phyloP scores from a whole-genome alignment of 2,113 vertebrate genomes.

The Ceratotherium simum region DNA sequence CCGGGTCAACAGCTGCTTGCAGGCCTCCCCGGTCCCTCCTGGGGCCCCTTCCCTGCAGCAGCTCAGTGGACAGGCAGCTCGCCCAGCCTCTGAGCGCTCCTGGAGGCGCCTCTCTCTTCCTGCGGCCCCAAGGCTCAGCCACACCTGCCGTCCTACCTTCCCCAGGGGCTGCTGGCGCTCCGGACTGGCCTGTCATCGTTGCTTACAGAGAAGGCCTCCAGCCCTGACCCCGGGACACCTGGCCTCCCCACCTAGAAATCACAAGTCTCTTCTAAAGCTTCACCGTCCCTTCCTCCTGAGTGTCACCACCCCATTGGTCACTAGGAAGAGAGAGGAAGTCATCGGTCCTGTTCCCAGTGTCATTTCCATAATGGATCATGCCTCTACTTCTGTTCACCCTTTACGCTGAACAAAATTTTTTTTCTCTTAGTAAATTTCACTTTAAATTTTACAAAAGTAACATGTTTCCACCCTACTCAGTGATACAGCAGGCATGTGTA shows the following conservation, averaged over 20 bases:
- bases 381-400: neutral
- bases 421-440: neutral
- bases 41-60: neutral
- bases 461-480: neutral
- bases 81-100: neutral
- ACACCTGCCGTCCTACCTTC: accelerated
- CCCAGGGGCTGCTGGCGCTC: accelerated
- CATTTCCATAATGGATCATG: too few relatives aligned
- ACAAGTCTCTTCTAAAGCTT: neutral
- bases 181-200: accelerated
- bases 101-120: neutral
- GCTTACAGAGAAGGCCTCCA: neutral
- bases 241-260: neutral
- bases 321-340: neutral
- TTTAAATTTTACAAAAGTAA: neutral
- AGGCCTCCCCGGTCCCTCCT: neutral
- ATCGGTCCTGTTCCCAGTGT: neutral
- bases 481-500: neutral
- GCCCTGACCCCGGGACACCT: neutral
- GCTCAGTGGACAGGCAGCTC: neutral
- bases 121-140: too few relatives aligned
- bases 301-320: neutral
- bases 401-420: neutral
- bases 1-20: neutral
- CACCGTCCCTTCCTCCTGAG: neutral